A percentile compares a stretch with the other conserved stretches of the same genome.
Evolutionary conservation across 2,113 vertebrate species (phyloP).

Genomic region (Pelobates fuscus): DNA sequence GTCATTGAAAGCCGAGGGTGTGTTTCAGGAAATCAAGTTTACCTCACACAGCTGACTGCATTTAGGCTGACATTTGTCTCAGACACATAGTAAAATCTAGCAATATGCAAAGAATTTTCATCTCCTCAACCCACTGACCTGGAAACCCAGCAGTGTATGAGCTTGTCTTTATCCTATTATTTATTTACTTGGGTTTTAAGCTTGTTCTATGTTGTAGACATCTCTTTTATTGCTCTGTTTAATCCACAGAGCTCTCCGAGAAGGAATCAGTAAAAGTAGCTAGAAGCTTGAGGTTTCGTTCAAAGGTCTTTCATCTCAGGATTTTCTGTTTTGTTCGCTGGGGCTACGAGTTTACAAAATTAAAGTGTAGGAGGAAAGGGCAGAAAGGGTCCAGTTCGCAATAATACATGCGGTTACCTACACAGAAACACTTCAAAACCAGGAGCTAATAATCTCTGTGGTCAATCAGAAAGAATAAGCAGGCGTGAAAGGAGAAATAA

Average conservation of each 20-base stretch:
- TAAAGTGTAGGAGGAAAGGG: conserved; percentile 14
- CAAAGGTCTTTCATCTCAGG: conserved; percentile 3
- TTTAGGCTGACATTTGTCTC: conserved; percentile 42
- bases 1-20: not conserved
- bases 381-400: not conserved
- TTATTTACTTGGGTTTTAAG: conserved; percentile 39
- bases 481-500: not conserved
- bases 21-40: not conserved
- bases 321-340: not conserved
- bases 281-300: not conserved
- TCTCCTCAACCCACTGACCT: conserved; percentile 43
- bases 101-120: conserved; percentile 52
- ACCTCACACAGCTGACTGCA: conserved; percentile 47
- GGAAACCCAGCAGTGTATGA: conserved; percentile 18
- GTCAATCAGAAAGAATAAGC: not conserved
- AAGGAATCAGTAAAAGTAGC: not conserved
- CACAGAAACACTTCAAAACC: not conserved
- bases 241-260: not conserved
- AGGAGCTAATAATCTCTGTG: not conserved
- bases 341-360: conserved; percentile 24
- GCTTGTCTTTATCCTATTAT: conserved; percentile 34
- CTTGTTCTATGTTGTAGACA: conserved; percentile 19
- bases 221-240: conserved; percentile 28
- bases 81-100: conserved; percentile 39
- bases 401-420: not conserved